Base-by-base conservation (phyloP, 2,888 invertebrate species). In the Campopleginae sp. region DNA sequence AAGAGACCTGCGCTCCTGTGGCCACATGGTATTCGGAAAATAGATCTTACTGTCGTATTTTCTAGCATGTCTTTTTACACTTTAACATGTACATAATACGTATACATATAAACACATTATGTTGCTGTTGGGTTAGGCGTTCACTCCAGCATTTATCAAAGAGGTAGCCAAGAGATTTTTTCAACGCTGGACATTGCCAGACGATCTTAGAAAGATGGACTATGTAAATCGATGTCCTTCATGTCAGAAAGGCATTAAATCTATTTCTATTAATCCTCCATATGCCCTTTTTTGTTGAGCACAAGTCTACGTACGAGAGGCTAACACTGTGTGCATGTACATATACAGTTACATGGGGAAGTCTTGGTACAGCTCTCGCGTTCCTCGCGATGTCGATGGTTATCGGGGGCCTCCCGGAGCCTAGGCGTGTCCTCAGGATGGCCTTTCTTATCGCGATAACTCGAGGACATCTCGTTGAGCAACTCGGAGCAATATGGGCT, bases 381-480 rank as follows among this genome's bases (percentile, higher is more conserved):
- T 85, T 80, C 66, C 82, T 76, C 86, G 80, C 74, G 86, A 89
- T 84, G 86, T 86, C 86, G 86, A 88, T 88, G 82, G 78, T 87
- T 88, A 88, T 89, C 89, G 82, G 65, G 46, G 80, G 86, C 84
- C 89, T 89, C 86, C 87, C 87, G 88, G 86, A 89, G 89, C 86
- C 90, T 87, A 88, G 91, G 91, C 90, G 90, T 92, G 92, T 93
- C 92, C 92, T 91, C 90, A 91, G 91, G 92, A 93, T 92, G 92
- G 91, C 92, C 91, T 93, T 91, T 91, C 92, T 93, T 92, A 92
- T 93, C 92, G 90, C 88, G 90, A 91, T 92, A 92, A 91, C 90
- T 89, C 92, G 93, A 92, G 93, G 93, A 93, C 93, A 92, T 93
- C 92, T 90, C 86, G 91, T 91, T 91, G 89, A 91, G 91, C 90